These are phyloP conservation scores for Tychaedon coryphoeus DNA, from an alignment of 2,113 vertebrate genomes.

Conservation along the genomic window DNA sequence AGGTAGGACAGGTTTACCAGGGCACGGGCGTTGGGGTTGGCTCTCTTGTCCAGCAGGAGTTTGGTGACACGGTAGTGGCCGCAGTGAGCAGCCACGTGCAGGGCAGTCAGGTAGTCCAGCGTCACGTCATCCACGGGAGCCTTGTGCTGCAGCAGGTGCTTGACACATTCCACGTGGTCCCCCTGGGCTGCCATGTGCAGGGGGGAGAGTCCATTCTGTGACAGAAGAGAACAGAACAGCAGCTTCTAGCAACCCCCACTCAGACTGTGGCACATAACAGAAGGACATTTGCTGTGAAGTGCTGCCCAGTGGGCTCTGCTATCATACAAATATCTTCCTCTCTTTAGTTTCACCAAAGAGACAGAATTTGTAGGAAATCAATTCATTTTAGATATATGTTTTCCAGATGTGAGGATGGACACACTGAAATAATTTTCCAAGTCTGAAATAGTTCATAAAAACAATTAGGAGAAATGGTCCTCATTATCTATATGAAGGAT, in stretches of 20 bases:
- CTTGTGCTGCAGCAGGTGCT: conserved; percentile 93
- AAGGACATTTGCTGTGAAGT: background rate
- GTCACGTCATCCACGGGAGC: conserved; percentile 97
- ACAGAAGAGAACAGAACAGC: background rate
- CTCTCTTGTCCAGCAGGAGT: conserved; percentile 95
- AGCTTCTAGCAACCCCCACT: background rate
- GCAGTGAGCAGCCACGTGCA: conserved; percentile 96
- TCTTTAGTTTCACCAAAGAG: background rate
- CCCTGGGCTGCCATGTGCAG: conserved; percentile 98
- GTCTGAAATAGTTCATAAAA: background rate
- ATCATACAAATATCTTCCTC: background rate
- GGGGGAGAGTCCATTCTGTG: conserved; percentile 92
- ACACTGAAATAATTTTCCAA: background rate
- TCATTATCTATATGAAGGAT: rapidly evolving
- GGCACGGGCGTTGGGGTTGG: conserved; percentile 94
- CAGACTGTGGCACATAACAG: rapidly evolving
- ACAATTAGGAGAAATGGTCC: background rate
- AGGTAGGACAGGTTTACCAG: conserved; percentile 79
- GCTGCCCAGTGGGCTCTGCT: background rate
- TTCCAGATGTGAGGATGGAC: background rate
- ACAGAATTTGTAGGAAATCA: background rate
- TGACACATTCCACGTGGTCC: conserved; percentile 96
- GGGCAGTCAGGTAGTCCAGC: conserved; percentile 92
- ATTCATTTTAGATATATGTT: rapidly evolving
- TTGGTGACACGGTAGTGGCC: conserved; percentile 97